Evolutionary conservation across 2,797 vertebrate genomes (phyloP), one percentile per base, ranked within the genome.

Genomic region (Chaetophractus vellerosus): DNA sequence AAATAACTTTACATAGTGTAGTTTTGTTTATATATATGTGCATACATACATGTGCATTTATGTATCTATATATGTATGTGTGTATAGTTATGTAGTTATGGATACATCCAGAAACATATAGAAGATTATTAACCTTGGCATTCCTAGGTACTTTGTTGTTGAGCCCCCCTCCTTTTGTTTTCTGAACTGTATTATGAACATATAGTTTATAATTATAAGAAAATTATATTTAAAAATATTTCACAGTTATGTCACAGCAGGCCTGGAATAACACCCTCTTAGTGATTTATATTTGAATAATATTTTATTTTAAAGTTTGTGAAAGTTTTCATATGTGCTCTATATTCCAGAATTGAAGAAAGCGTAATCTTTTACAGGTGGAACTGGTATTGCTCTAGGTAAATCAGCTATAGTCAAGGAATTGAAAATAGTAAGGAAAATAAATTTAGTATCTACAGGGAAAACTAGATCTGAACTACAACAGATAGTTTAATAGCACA

Each of bases 391-490:
- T 78, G n/a, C 14, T 87, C 9, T 33, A 74, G 3, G 12, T 48
- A 75, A 88, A 52, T 74, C 38, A 21, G 16, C 9, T 88, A 74
- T 71, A 75, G 12, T 48, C 45, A 96, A 89, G 85, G 14, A 86
- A 89, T 11, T 90, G n/a, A 87, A 87, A 87, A 63, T 8, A 76
- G 23, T 69, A 89, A 63, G 28, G 55, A 80, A 71, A 94, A 74
- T 68, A 59, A 64, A 88, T 82, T 61, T 52, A 83, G 15, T 24
- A 10, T 50, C 50, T 41, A 28, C 3, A 72, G 2, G 18, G 15
- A 94, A 82, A 95, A 45, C 2, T 81, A 71, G 33, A 68, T 15
- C 15, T 84, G 24, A 79, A 45, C 68, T 74, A 72, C 90, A 64
- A 74, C 19, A 80, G 4, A n/a, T 52, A 26, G 3, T 36, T 83